These are phyloP conservation scores for Cephus rjabovi DNA, from an alignment of 2,888 invertebrate genomes.

Conservation along the genomic window DNA sequence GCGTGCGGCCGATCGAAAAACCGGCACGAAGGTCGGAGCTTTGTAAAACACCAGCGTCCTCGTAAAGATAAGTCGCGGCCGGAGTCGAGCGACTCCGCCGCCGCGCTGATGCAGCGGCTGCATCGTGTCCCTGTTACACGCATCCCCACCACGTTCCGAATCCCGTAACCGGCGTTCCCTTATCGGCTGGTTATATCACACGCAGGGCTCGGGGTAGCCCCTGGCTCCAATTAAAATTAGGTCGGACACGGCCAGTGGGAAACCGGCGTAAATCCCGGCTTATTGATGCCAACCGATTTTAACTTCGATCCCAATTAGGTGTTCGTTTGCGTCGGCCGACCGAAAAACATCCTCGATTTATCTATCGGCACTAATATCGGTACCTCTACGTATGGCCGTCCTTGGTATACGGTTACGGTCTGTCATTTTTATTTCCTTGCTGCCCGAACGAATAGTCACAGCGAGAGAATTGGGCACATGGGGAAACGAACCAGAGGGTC, in stretches of 20 bases:
- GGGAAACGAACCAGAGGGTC: not conserved
- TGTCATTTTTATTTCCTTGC: not conserved
- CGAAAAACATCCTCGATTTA: slow-evolving; percentile 1
- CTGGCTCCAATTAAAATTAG: slow-evolving; percentile 32
- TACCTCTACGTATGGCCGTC: not conserved
- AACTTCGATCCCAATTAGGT: slow-evolving; percentile 21
- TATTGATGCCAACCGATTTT: slow-evolving; percentile 25
- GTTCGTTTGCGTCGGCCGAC: not conserved
- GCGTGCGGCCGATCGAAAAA: not conserved
- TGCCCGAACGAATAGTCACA: not conserved
- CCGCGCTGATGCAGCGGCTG: slow-evolving; percentile 17
- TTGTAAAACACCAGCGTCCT: slow-evolving; percentile 28
- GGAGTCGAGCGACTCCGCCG: slow-evolving; percentile 7
- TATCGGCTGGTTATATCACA: slow-evolving; percentile 28
- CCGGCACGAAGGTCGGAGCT: slow-evolving; percentile 30
- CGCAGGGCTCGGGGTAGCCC: slow-evolving; percentile 12
- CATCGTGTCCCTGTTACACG: slow-evolving; percentile 12
- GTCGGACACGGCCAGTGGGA: slow-evolving; percentile 14
- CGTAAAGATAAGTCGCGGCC: slow-evolving; percentile 34
- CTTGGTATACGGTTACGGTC: not conserved
- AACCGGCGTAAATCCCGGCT: slow-evolving; percentile 1
- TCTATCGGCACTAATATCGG: slow-evolving; percentile 8
- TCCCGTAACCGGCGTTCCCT: slow-evolving; percentile 8
- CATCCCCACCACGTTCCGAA: slow-evolving; percentile 1
- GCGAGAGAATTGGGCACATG: not conserved